Evolutionary conservation across 2,888 invertebrate genomes (phyloP).

Genomic region (Phalangium opilio): DNA sequence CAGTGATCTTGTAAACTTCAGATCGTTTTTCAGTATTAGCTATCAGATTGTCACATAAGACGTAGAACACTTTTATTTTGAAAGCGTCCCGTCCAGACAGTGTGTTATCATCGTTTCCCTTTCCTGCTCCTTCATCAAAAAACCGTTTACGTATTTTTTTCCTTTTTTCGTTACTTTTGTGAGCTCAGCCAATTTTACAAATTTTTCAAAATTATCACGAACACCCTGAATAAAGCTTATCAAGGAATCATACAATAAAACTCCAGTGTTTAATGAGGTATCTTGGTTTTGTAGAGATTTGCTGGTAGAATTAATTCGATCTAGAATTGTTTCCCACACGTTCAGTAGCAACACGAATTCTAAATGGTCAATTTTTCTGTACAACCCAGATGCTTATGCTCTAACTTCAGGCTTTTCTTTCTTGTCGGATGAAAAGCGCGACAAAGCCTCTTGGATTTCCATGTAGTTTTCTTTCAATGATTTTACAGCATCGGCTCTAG

Average conservation of each 20-base stretch:
- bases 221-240: background rate
- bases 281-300: background rate
- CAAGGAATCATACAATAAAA: background rate
- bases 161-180: background rate
- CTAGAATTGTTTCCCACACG: background rate
- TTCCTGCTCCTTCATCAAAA: background rate
- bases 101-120: background rate
- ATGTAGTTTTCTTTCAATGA: conserved; percentile 2
- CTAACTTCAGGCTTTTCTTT: background rate
- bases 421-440: background rate
- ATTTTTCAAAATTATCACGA: background rate
- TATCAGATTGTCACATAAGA: background rate
- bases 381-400: background rate
- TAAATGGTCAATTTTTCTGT: background rate
- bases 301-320: background rate
- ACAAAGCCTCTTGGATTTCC: background rate
- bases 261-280: background rate
- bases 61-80: background rate
- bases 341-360: background rate
- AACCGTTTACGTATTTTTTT: background rate
- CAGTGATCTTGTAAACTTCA: background rate
- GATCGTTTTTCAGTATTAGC: background rate
- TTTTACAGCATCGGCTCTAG: conserved; percentile 1
- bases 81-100: background rate
- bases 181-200: background rate